phyloP scores from a whole-genome alignment of 2,888 invertebrate species.

The Agapostemon virescens region DNA sequence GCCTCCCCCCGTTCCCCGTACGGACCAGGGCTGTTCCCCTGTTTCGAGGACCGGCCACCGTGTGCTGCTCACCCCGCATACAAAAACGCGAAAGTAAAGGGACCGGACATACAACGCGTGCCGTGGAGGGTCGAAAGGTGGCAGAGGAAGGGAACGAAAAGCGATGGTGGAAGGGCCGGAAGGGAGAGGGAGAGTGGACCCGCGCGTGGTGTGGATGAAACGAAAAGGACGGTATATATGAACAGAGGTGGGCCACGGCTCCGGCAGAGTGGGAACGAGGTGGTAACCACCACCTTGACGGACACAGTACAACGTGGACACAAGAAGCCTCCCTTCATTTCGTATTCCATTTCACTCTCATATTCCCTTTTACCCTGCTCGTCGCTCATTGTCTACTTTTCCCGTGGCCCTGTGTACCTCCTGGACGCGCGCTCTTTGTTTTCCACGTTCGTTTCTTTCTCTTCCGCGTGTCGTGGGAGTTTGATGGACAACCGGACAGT shows the following conservation, averaged over 20 bases:
- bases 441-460: constrained; percentile 21
- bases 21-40: constrained; percentile 31
- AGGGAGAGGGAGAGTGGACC: not conserved
- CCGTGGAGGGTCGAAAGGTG: constrained; percentile 55
- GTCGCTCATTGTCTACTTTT: constrained; percentile 77
- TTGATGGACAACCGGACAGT: constrained; percentile 16
- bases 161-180: not conserved
- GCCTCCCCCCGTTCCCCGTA: not conserved
- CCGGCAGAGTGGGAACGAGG: constrained; percentile 58
- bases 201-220: constrained; percentile 48
- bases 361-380: constrained; percentile 76
- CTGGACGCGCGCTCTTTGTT: constrained; percentile 20
- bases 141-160: constrained; percentile 12
- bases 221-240: constrained; percentile 59
- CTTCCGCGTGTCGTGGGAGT: constrained; percentile 30
- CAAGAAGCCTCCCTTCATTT: constrained; percentile 75
- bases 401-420: constrained; percentile 58
- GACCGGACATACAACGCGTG: constrained; percentile 68
- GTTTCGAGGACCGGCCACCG: constrained; percentile 41
- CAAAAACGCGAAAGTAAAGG: constrained; percentile 71
- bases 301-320: constrained; percentile 63
- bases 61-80: constrained; percentile 61
- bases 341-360: constrained; percentile 78
- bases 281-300: constrained; percentile 64
- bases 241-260: constrained; percentile 50